A percentile compares a stretch with the other conserved stretches of the same genome.
These are phyloP conservation scores for Papilio elwesi DNA, from an alignment of 2,888 invertebrate species.

Conservation along the genomic window DNA sequence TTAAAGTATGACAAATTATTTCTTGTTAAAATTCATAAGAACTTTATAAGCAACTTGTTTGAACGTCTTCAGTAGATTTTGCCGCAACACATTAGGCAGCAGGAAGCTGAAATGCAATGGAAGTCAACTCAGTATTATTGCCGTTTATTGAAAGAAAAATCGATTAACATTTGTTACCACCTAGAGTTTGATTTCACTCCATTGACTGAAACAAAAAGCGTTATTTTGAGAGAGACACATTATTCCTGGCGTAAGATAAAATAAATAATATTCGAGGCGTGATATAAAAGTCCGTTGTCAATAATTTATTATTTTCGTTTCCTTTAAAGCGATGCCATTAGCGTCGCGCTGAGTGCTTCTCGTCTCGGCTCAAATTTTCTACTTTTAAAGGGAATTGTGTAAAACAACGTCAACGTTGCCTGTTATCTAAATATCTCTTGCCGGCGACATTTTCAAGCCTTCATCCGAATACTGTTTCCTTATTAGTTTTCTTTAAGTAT, in stretches of 20 bases:
- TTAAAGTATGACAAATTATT: too few species aligned
- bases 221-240: conserved; percentile 57
- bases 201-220: conserved; percentile 65
- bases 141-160: not conserved
- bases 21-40: too few species aligned
- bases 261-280: conserved; percentile 67
- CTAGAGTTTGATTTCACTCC: conserved; percentile 68
- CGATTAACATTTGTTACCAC: conserved; percentile 38
- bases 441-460: conserved; percentile 21
- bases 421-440: conserved; percentile 56
- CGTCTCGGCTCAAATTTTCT: conserved; percentile 64
- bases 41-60: too few species aligned
- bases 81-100: too few species aligned
- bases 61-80: too few species aligned
- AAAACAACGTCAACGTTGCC: conserved; percentile 60
- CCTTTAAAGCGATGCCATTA: conserved; percentile 76
- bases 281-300: conserved; percentile 71
- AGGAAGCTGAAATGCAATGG: too few species aligned
- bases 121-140: too few species aligned
- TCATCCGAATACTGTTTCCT: conserved; percentile 27
- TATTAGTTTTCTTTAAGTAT: conserved; percentile 20
- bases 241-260: conserved; percentile 48
- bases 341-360: conserved; percentile 67
- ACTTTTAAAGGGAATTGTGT: conserved; percentile 61
- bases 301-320: conserved; percentile 80